phyloP scores from a whole-genome alignment of 2,888 invertebrate genomes.

The Tetrapedia diversipes region DNA sequence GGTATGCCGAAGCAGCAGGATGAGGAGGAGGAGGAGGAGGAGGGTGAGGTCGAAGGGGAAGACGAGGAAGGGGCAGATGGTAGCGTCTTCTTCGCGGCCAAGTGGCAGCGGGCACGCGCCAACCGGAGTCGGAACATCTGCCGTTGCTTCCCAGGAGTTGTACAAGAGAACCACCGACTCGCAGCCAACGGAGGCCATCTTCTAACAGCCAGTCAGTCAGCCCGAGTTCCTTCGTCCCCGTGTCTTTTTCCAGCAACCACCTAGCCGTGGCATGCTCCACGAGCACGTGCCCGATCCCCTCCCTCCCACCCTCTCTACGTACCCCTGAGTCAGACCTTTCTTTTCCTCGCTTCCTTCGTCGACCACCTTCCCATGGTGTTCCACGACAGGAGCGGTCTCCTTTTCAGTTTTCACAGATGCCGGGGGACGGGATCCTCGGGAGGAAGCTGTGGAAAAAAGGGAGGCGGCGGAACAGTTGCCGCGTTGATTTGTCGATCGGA shows the following conservation, averaged over 20 bases:
- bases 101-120: constrained; percentile 83
- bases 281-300: neutral
- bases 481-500: constrained; percentile 6
- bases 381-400: neutral
- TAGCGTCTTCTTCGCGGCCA: constrained; percentile 78
- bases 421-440: neutral
- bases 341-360: neutral
- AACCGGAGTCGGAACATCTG: constrained; percentile 80
- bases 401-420: constrained; percentile 23
- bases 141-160: constrained; percentile 77
- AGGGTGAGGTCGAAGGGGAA: constrained; percentile 69
- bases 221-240: constrained; percentile 59
- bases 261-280: too few relatives aligned
- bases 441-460: neutral
- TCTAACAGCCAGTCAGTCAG: constrained; percentile 63
- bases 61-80: constrained; percentile 78
- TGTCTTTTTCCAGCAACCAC: constrained; percentile 39
- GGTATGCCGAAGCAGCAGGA: too few relatives aligned
- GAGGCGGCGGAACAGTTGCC: constrained; percentile 2
- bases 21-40: constrained; percentile 61
- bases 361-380: neutral
- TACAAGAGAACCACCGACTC: constrained; percentile 73
- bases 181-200: constrained; percentile 65
- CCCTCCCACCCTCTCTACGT: neutral
- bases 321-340: too few relatives aligned